Percentiles rank a stretch among this genome's conserved stretches.
These are phyloP conservation scores for Drosophila saltans DNA, from an alignment of 1,140 invertebrate genomes.

Conservation along the genomic window DNA sequence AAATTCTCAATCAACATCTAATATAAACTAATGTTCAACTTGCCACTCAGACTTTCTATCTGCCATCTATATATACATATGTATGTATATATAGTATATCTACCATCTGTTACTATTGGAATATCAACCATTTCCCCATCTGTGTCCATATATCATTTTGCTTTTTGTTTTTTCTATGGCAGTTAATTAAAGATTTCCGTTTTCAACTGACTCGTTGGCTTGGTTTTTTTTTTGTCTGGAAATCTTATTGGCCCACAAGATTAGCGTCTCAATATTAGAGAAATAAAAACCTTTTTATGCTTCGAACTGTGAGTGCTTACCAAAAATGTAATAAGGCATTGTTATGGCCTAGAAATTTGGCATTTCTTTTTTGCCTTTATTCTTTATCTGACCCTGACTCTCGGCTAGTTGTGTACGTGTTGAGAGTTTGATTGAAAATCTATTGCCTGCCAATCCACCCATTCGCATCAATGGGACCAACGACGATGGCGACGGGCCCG, in stretches of 20 bases:
- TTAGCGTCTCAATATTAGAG: slow-evolving; percentile 32
- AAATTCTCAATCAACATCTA: slow-evolving; percentile 3
- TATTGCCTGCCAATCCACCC: slow-evolving; percentile 32
- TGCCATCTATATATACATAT: background rate
- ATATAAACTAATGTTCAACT: slow-evolving; percentile 21
- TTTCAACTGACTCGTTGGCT: slow-evolving; percentile 24
- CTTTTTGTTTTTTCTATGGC: slow-evolving; percentile 27
- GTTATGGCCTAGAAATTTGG: slow-evolving; percentile 57
- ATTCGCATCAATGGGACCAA: background rate
- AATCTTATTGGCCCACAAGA: slow-evolving; percentile 27
- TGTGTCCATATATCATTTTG: slow-evolving; percentile 22
- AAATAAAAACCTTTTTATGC: slow-evolving; percentile 34
- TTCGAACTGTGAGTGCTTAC: background rate
- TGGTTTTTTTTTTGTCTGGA: background rate
- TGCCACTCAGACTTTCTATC: slow-evolving; percentile 14
- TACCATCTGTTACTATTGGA: slow-evolving; percentile 31
- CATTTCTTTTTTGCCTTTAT: slow-evolving; percentile 10
- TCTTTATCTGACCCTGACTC: slow-evolving; percentile 24
- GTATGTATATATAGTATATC: too few relatives aligned
- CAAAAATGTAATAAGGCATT: slow-evolving; percentile 57
- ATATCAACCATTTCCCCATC: slow-evolving; percentile 29
- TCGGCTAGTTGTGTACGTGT: slow-evolving; percentile 38
- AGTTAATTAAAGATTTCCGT: slow-evolving; percentile 64
- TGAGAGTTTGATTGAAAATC: slow-evolving; percentile 58
- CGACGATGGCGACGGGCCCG: background rate